A percentile compares a stretch with the other conserved stretches of the same genome.
Evolutionary conservation across 2,888 invertebrate species (phyloP).

Genomic region (Tricholauxania praeusta): DNA sequence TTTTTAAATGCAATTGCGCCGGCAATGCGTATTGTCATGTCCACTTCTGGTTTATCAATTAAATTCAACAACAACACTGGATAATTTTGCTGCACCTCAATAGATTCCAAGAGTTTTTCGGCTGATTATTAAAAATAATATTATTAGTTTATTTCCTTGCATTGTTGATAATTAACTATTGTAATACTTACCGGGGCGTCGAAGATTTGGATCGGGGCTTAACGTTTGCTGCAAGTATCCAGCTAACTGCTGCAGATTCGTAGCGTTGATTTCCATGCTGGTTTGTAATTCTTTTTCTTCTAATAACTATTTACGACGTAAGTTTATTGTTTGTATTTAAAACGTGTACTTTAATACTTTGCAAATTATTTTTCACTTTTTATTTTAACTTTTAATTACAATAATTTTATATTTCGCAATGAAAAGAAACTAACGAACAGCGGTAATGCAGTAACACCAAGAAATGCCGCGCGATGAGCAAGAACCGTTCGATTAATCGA

Average conservation of each 20-base stretch:
- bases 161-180: not conserved
- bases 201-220: conserved; percentile 82
- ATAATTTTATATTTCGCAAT: not conserved
- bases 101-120: conserved; percentile 90
- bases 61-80: conserved; percentile 86
- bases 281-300: not conserved
- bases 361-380: no score
- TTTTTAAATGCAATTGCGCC: conserved; percentile 97
- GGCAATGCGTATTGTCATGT: conserved; percentile 86
- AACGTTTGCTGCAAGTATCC: conserved; percentile 90
- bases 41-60: conserved; percentile 84
- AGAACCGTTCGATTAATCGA: not conserved
- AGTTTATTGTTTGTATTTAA: no score
- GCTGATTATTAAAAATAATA: conserved; percentile 70
- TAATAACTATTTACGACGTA: not conserved
- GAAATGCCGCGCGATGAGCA: conserved; percentile 2
- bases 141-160: not conserved
- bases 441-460: not conserved
- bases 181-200: conserved; percentile 80
- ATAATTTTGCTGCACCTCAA: conserved; percentile 92
- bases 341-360: no score
- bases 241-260: conserved; percentile 83
- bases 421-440: not conserved
- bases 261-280: conserved; percentile 89
- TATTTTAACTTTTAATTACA: no score